Base-by-base conservation (phyloP, 2,113 vertebrate genomes). In the Centropristis striata region DNA sequence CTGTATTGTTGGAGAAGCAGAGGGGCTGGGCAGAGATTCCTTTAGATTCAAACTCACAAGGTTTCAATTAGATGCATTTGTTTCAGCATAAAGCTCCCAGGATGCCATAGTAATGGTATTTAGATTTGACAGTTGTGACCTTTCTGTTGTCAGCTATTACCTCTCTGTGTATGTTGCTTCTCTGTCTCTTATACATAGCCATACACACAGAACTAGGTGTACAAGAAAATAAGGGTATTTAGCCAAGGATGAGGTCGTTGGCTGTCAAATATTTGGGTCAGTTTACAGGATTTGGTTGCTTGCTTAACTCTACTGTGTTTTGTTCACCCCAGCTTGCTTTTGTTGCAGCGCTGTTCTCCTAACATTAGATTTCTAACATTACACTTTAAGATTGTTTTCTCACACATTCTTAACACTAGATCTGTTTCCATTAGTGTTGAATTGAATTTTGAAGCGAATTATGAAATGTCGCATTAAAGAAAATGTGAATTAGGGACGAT, bases 241-340 rank as follows among this genome's bases (percentile, higher is more conserved):
- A 14, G 50, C 50, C 15, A 28, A 50, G 58, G 20, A 27, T 10
- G 27, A 58, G 15, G 49, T 67, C 2, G 12, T 39, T 55, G 16
- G 57, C 27, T 53, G 54, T 53, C 13, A 51, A 4, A 25, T 12
- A 42, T 7, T 1, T 8, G 28, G n/a, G 27, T 71, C 42, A 39
- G 21, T 55, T 65, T 54, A 20, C 9, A 46, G 20, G 39, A 41
- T 72, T 75, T 85, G 72, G 68, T 32, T 70, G 28, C 5, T 27
- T 46, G 8, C 23, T 64, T 25, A 27, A 28, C 59, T 39, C 2
- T 58, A 2, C 55, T 44, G 59, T 46, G 9, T 44, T 46, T 14
- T 44, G 23, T 44, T 11, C 47, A 21, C 2, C 9, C 32, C 57
- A 36, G 27, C 4, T 27, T 57, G 28, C 54, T 57, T 3, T 2